Base-by-base conservation (phyloP, 2,113 vertebrate genomes). In the Paratilapia polleni region DNA sequence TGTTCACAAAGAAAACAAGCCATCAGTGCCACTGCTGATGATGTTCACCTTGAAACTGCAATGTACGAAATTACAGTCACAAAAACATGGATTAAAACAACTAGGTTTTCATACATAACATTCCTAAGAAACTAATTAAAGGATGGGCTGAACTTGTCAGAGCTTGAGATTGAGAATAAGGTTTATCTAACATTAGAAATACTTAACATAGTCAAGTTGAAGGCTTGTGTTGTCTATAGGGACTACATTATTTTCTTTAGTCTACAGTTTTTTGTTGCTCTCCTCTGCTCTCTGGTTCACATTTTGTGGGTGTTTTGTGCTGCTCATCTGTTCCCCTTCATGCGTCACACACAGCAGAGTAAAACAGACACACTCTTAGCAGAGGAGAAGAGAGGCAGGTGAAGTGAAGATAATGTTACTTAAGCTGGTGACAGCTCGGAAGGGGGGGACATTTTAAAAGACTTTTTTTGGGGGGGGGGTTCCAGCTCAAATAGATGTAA, bases 351-450 rank as follows among this genome's bases (percentile, higher is more conserved):
- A 20, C 24, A 31, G 66, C 66, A 47, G 41, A 31, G 66, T 52
- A 52, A 52, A 52, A 24, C 43, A 73, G 26, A 17, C 17, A 8
- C 43, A 52, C 66, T 31, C 43, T 70, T 28, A 73, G 47, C 66
- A 52, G 5, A 70, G 15, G 43, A 52, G 19, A 34, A 9, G 14
- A 68, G 64, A 68, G 41, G 26, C 26, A 34, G 17, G 47, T 73
- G 68, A 73, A 73, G 66, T 52, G 43, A 73, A 54, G 68, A 73
- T 73, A 73, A 73, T 73, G 17, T 54, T 54, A 52, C 68, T 34
- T 54, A 26, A 54, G 68, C 28, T 54, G 68, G 47, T 73, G 68
- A 54, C 68, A 73, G 26, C 47, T 54, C 31, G 68, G 43, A 52
- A 52, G 43, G 43, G 68, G 52, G 26, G 31, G 19, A 54, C 68